Evolutionary conservation across 2,797 vertebrate species (phyloP), one percentile per base, ranked within the genome.

Genomic region (Scarus forsteni): DNA sequence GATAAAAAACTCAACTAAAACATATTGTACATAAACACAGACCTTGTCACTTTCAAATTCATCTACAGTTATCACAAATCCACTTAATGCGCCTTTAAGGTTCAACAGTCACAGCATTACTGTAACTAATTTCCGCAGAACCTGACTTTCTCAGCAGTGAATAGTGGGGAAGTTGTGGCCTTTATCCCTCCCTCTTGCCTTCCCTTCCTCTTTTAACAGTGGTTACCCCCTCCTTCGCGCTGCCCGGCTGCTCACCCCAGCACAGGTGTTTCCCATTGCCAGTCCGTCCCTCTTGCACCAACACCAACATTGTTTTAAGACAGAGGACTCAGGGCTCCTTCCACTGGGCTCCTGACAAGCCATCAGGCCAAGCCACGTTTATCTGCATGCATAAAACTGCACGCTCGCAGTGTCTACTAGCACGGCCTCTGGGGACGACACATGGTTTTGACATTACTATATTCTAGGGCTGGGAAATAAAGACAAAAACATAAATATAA

Each of bases 241-340:
- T 80, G 83, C 68, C 87, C 83, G 81, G 65, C 81, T 83, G 81
- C 84, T 90, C 84, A 88, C 86, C 88, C 85, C 81, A 79, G 86
- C 90, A 92, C 95, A 96, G 95, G 95, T 96, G 96, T 95, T 97
- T 97, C 92, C 95, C 94, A 95, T 95, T 95, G 94, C 89, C 85
- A 84, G 80, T 78, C 86, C 80, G 85, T 80, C 79, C 70, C 85
- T 89, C 86, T 90, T 77, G 86, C 93, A 89, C 89, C 90, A 94
- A 89, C 88, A 95, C 94, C 94, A 94, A 92, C 90, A 94, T 89
- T 89, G 92, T 91, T 94, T 96, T 93, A 92, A 93, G 90, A 86
- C 83, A 87, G 85, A 88, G 87, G 89, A 90, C 80, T 87, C 86
- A 88, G 86, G 91, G 89, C 93, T 93, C 91, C 84, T 93, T 87